Base-by-base conservation (phyloP, 2,888 invertebrate genomes). In the Brenthis ino region DNA sequence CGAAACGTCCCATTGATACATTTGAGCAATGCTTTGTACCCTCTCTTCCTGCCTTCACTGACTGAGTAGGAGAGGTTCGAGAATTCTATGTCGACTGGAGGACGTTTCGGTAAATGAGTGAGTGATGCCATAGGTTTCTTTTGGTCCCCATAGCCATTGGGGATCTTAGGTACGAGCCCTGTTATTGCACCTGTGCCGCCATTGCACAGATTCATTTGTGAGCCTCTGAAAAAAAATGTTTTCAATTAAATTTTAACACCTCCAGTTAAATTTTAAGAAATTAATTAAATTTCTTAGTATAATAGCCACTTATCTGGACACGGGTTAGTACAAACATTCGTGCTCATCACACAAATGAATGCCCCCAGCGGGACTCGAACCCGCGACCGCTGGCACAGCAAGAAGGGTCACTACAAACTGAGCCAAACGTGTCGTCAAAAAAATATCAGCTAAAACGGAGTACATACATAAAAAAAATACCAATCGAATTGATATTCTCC, bases 81-180 rank as follows among this genome's bases (percentile, higher is more conserved):
- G 90, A 98, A 98, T 88, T 98, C 96, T 76, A 98, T 96, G 87
- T 98, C 97, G 67, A 98, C 98, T 33, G 98, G 96, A 55, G 97
- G 97, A 73, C 98, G 94, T 83, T 96, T 96, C 1, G 97, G 97
- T 72, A 98, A 91, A 85, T 97, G 97, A 69, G 97, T 96, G 74
- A 97, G 93, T 61, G 96, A 90, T 50, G 95, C 96, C 87, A 95
- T 95, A 2, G 96, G 96, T 80, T 95, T 96, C 85, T 96, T 96
- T 79, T 94, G 93, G 81, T 95, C 95, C 24, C 95, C 95, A 74
- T 94, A 95, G 69, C 93, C 95, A 82, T 96, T 97, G 71, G 95
- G 96, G 64, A 96, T 94, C 87, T 96, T 96, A 16, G 96, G 95
- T 12, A 94, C 95, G 74, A 95, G 87, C 6, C 89, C 91, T 0